These are phyloP conservation scores for Lates japonicus DNA, from an alignment of 2,797 vertebrate species.

Conservation along the genomic window DNA sequence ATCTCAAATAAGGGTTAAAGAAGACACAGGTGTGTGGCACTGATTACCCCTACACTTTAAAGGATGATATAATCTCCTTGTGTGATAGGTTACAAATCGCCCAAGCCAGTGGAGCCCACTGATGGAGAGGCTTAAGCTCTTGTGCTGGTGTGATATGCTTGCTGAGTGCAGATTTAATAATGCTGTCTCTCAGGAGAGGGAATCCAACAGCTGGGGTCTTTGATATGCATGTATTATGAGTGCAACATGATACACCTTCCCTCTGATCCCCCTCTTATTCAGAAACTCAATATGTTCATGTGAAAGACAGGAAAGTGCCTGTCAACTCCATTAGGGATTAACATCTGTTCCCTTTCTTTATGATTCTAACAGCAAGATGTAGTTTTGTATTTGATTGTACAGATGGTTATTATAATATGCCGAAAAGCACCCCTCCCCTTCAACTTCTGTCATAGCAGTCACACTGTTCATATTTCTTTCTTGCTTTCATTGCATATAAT, in stretches of 20 bases:
- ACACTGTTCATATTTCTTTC: slow-evolving; percentile 51
- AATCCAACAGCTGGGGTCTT: slow-evolving; percentile 95
- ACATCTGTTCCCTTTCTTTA: slow-evolving; percentile 86
- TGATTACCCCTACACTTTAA: slow-evolving; percentile 92
- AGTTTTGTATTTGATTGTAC: slow-evolving; percentile 80
- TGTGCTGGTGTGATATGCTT: slow-evolving; percentile 79
- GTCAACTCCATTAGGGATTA: slow-evolving; percentile 87
- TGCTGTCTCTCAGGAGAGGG: slow-evolving; percentile 94
- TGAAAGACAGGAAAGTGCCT: slow-evolving; percentile 86
- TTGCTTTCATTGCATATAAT: slow-evolving; percentile 54
- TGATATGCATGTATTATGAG: slow-evolving; percentile 96
- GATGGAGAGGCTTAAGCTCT: slow-evolving; percentile 83
- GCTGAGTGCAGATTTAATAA: slow-evolving; percentile 87
- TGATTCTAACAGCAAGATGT: slow-evolving; percentile 81
- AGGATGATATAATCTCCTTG: slow-evolving; percentile 90
- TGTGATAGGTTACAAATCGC: slow-evolving; percentile 93
- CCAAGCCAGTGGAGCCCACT: slow-evolving; percentile 71
- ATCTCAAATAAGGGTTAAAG: slow-evolving; percentile 69
- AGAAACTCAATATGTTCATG: slow-evolving; percentile 90
- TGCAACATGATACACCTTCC: slow-evolving; percentile 97
- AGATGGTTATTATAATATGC: slow-evolving; percentile 83
- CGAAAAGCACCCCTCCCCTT: slow-evolving; percentile 54
- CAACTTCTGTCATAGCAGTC: slow-evolving; percentile 59
- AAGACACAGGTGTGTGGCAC: slow-evolving; percentile 93
- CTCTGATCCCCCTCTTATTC: slow-evolving; percentile 93